Evolutionary conservation across 2,888 invertebrate species (phyloP).

Genomic region (Eueremaeus valkanovi): DNA sequence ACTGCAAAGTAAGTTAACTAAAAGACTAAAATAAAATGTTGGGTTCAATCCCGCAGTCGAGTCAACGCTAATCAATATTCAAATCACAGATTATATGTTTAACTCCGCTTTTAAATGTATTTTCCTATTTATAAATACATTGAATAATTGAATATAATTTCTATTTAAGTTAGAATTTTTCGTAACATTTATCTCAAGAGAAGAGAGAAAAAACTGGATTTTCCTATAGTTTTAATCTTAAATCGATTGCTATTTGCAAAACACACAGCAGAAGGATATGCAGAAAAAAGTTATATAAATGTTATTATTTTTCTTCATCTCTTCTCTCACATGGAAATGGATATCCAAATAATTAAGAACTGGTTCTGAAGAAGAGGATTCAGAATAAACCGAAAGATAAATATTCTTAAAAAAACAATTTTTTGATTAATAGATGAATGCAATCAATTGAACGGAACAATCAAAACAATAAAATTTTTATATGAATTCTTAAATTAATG

Average conservation of each 20-base stretch:
- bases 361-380: not conserved
- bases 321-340: not conserved
- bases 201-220: not conserved
- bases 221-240: not conserved
- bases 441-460: not conserved
- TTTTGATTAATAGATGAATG: not conserved
- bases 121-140: not conserved
- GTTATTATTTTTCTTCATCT: not conserved
- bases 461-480: not conserved
- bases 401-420: not conserved
- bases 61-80: not conserved
- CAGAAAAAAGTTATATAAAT: not conserved
- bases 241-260: not conserved
- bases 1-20: no score
- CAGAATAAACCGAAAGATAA: no score
- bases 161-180: not conserved
- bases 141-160: conserved; percentile 1
- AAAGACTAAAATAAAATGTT: not conserved
- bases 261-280: not conserved
- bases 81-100: conserved; percentile 2
- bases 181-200: not conserved
- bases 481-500: not conserved
- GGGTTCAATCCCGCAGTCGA: not conserved
- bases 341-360: not conserved
- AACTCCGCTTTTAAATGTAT: not conserved